These are phyloP conservation scores for Pachycephala philippinensis DNA, from an alignment of 2,113 vertebrate species.

Conservation along the genomic window DNA sequence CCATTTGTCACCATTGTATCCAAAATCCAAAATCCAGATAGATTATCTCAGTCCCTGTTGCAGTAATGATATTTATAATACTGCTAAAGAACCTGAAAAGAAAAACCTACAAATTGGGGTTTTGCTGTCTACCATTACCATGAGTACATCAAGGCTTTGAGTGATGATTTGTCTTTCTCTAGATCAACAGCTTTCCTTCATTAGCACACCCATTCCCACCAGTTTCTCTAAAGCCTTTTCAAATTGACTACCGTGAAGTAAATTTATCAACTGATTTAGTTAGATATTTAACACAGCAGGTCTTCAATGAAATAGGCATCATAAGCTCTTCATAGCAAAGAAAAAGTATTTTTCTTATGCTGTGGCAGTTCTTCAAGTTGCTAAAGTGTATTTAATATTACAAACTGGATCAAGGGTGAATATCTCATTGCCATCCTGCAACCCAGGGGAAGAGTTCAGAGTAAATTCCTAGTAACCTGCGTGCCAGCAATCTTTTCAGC, in stretches of 20 bases:
- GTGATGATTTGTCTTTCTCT: not conserved
- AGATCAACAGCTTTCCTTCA: not conserved
- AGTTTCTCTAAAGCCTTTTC: not conserved
- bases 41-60: not conserved
- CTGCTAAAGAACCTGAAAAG: not conserved
- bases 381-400: not conserved
- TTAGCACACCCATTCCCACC: not conserved
- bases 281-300: not conserved
- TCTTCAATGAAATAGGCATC: not conserved
- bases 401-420: not conserved
- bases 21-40: not conserved
- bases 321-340: not conserved
- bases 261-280: not conserved
- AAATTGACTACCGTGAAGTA: not conserved
- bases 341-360: not conserved
- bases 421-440: not conserved
- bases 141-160: not conserved
- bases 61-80: not conserved
- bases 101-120: not conserved
- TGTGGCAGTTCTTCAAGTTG: not conserved
- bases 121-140: not conserved
- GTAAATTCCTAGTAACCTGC: not conserved
- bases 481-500: not conserved
- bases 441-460: not conserved
- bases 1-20: fast-evolving